These are phyloP conservation scores for Tachypleus tridentatus DNA, from an alignment of 1,140 invertebrate genomes.

Conservation along the genomic window DNA sequence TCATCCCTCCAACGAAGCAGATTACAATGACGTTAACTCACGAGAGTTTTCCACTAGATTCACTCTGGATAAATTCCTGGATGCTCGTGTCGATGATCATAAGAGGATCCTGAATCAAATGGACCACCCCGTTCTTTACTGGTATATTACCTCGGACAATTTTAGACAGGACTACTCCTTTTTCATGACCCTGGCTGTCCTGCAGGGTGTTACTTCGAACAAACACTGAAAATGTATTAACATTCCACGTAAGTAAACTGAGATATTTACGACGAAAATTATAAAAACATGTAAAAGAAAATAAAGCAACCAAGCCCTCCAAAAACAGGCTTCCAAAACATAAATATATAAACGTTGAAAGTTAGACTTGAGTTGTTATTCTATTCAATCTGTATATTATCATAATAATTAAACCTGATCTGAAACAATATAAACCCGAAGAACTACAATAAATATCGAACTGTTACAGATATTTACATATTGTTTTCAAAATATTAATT, in stretches of 20 bases:
- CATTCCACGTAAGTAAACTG: constrained; percentile 4
- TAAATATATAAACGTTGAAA: no score
- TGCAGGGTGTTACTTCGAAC: constrained; percentile 71
- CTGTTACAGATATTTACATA: no score
- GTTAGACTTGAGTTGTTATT: no score
- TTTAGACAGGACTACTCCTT: constrained; percentile 70
- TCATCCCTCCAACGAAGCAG: no score
- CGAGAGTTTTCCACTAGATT: not conserved
- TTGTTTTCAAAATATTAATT: no score
- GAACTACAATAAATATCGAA: no score
- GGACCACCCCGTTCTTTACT: constrained; percentile 78
- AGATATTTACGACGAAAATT: not conserved
- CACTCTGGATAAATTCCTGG: constrained; percentile 59
- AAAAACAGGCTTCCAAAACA: no score
- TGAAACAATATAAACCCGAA: no score
- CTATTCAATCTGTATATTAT: no score
- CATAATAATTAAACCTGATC: no score
- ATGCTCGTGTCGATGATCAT: constrained; percentile 77
- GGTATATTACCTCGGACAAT: constrained; percentile 81
- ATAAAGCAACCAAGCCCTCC: no score
- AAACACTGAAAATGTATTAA: constrained; percentile 4
- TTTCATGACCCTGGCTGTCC: constrained; percentile 55
- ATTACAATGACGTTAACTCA: no score
- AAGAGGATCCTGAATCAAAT: constrained; percentile 74
- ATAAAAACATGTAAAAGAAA: not conserved